phyloP scores from a whole-genome alignment of 2,113 vertebrate genomes.

The Oxyura jamaicensis region DNA sequence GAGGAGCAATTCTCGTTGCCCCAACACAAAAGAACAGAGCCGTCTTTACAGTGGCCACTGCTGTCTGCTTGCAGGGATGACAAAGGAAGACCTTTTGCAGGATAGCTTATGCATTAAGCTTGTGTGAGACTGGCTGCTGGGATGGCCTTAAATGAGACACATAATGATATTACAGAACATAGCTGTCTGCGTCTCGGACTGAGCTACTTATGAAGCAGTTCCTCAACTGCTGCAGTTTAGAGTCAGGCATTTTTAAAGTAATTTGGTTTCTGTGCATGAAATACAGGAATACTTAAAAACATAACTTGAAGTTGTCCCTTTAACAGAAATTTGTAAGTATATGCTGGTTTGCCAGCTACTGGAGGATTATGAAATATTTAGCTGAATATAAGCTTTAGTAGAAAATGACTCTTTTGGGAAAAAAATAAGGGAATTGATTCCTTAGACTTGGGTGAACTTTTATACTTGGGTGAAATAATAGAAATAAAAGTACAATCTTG shows the following conservation, averaged over 20 bases:
- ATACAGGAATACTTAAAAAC: background rate
- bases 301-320: background rate
- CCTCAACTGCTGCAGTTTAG: background rate
- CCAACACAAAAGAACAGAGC: rapidly evolving
- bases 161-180: background rate
- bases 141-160: background rate
- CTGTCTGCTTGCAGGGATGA: background rate
- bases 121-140: background rate
- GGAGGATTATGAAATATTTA: slow-evolving; percentile 39
- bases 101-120: background rate
- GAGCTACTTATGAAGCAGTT: slow-evolving; percentile 3
- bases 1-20: background rate
- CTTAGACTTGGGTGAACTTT: background rate
- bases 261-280: slow-evolving; percentile 1
- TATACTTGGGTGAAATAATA: background rate
- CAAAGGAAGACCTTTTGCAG: background rate
- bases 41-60: background rate
- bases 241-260: background rate
- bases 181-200: background rate
- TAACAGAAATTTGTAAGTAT: background rate
- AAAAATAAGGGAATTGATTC: background rate
- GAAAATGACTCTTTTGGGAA: background rate
- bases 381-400: background rate
- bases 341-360: background rate
- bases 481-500: background rate